A percentile compares a stretch with the other conserved stretches of the same genome.
Conservation (phyloP, 2,797 vertebrate genomes). For the Myotis myotis region DNA sequence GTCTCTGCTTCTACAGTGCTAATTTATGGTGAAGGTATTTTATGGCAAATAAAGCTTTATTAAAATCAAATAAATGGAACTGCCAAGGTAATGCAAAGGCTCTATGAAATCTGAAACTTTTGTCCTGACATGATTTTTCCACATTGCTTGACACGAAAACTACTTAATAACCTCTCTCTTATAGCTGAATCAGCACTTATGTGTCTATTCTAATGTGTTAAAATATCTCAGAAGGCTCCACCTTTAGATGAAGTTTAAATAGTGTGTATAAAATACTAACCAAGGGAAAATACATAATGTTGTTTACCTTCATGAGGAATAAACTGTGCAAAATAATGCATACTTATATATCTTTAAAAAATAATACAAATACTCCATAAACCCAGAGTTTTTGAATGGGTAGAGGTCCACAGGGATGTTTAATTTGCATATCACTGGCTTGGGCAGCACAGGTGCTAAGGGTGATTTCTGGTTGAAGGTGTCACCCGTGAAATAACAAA, state of each 20-base stretch:
- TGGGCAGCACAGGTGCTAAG: background rate
- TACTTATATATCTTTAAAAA: slow-evolving; percentile 5
- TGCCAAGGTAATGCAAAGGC: background rate
- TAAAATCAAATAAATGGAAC: slow-evolving; percentile 63
- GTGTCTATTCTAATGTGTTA: background rate
- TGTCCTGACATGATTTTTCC: background rate
- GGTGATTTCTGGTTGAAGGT: slow-evolving; percentile 57
- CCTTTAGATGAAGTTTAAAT: background rate
- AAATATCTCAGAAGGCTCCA: background rate
- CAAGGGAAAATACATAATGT: background rate
- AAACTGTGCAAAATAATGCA: background rate
- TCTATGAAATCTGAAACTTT: slow-evolving; percentile 61
- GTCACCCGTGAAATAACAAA: slow-evolving; percentile 62
- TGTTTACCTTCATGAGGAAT: slow-evolving; percentile 34
- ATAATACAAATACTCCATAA: background rate
- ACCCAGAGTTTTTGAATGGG: background rate
- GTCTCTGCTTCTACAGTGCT: background rate
- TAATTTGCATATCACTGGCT: background rate
- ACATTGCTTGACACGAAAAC: background rate
- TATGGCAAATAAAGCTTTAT: background rate
- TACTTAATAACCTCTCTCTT: background rate
- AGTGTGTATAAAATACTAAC: background rate
- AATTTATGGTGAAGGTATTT: background rate
- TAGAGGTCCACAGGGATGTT: background rate
- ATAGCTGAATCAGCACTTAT: accelerated